phyloP scores from a whole-genome alignment of 2,888 invertebrate species.

The Mamestra brassicae region DNA sequence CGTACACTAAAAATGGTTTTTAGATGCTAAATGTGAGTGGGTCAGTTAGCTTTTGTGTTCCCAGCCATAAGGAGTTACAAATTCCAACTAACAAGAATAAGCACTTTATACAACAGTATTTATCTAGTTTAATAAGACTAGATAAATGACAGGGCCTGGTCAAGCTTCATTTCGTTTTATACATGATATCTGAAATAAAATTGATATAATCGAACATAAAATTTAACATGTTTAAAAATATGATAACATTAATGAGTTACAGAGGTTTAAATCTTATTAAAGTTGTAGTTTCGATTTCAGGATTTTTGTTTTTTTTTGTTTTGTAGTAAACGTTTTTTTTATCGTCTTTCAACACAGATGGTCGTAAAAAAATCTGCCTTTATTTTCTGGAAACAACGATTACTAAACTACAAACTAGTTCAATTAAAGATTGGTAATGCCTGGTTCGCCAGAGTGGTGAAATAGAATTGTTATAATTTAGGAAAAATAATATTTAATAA shows the following conservation, averaged over 20 bases:
- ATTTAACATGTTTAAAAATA: too few species aligned
- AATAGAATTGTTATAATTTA: too few species aligned
- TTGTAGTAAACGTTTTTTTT: background rate
- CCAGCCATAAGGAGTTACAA: slow-evolving; percentile 11
- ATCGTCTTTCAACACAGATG: too few species aligned
- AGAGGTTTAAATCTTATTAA: background rate
- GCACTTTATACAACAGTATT: slow-evolving; percentile 24
- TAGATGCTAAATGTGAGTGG: slow-evolving; percentile 5
- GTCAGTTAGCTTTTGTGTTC: slow-evolving; percentile 28
- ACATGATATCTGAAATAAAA: background rate
- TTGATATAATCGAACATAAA: too few species aligned
- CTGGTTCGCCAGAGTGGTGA: background rate
- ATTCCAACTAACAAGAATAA: slow-evolving; percentile 27
- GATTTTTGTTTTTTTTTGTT: background rate
- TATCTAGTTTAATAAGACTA: background rate
- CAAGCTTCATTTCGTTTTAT: background rate
- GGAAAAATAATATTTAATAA: too few species aligned
- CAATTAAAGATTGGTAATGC: background rate
- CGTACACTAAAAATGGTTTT: slow-evolving; percentile 19
- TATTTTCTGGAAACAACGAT: background rate
- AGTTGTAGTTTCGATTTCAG: background rate
- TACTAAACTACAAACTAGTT: too few species aligned
- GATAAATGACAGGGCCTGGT: background rate
- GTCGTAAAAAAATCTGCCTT: background rate
- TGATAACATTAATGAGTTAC: background rate